Evolutionary conservation across 2,113 vertebrate genomes (phyloP).

Genomic region (Nycticryphes semicollaris): DNA sequence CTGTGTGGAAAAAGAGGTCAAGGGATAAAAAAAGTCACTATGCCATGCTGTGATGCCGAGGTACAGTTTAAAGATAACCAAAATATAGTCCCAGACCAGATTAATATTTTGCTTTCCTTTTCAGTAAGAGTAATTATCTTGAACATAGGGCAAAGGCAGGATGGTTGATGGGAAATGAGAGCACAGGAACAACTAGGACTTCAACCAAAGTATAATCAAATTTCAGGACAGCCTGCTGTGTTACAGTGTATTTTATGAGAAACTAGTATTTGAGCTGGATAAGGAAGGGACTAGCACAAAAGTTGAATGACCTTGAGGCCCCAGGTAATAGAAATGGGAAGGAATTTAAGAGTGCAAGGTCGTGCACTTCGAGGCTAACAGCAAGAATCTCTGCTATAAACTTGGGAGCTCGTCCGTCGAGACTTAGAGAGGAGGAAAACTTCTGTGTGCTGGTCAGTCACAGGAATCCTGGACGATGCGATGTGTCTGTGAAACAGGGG

Average conservation of each 20-base stretch:
- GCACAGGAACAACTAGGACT: neutral
- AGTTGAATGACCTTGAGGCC: neutral
- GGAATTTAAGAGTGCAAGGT: neutral
- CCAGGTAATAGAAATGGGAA: neutral
- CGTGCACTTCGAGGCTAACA: neutral
- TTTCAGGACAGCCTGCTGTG: neutral
- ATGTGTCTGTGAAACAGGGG: neutral
- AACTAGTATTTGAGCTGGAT: neutral
- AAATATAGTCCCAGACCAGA: neutral
- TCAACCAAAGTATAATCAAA: neutral
- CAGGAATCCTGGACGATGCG: neutral
- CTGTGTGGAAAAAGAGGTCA: neutral
- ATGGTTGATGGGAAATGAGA: neutral
- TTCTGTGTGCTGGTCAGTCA: neutral
- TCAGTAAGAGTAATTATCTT: neutral
- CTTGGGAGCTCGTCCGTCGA: neutral
- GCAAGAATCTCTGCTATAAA: neutral
- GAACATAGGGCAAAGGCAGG: neutral
- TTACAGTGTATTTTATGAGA: neutral
- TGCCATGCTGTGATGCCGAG: neutral
- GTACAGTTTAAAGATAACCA: neutral
- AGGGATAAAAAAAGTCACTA: neutral
- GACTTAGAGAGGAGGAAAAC: neutral
- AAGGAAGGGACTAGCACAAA: neutral
- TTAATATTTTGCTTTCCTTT: constrained; percentile 22